Percentiles rank a stretch among this genome's conserved stretches.
Evolutionary conservation across 2,113 vertebrate genomes (phyloP).

Genomic region (Aplodontia rufa): DNA sequence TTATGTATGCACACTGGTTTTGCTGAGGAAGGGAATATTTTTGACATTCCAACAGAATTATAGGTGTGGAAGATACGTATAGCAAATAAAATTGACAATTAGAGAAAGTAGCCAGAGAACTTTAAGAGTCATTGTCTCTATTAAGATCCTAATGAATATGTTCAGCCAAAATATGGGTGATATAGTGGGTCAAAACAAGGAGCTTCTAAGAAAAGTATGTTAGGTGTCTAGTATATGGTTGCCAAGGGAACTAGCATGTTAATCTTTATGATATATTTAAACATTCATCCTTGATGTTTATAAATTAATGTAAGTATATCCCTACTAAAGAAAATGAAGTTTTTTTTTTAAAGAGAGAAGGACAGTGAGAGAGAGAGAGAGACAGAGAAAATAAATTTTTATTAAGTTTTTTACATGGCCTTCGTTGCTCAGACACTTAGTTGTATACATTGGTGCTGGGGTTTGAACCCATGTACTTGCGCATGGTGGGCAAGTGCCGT

Average conservation of each 20-base stretch:
- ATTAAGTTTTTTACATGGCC: no score
- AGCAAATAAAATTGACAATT: background rate
- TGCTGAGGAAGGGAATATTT: background rate
- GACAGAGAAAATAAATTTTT: no score
- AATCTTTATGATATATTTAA: background rate
- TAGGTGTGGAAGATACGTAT: background rate
- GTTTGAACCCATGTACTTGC: no score
- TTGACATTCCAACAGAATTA: background rate
- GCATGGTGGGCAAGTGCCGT: no score
- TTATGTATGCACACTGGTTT: background rate
- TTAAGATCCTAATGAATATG: background rate
- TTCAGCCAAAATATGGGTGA: background rate
- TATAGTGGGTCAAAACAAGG: background rate
- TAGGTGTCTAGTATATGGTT: background rate
- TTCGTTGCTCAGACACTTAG: no score
- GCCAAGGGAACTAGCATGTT: background rate
- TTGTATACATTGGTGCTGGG: no score
- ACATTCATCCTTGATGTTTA: slow-evolving; percentile 5
- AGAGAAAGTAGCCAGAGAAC: background rate
- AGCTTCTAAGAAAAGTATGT: background rate
- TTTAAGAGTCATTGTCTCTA: background rate
- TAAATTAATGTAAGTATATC: slow-evolving; percentile 27
- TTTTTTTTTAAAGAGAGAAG: no score
- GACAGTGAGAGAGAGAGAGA: no score
- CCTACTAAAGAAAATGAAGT: slow-evolving; percentile 12